Evolutionary conservation across 2,797 vertebrate species (phyloP), one percentile per base, ranked within the genome.

Genomic region (Hozukius guyotensis): DNA sequence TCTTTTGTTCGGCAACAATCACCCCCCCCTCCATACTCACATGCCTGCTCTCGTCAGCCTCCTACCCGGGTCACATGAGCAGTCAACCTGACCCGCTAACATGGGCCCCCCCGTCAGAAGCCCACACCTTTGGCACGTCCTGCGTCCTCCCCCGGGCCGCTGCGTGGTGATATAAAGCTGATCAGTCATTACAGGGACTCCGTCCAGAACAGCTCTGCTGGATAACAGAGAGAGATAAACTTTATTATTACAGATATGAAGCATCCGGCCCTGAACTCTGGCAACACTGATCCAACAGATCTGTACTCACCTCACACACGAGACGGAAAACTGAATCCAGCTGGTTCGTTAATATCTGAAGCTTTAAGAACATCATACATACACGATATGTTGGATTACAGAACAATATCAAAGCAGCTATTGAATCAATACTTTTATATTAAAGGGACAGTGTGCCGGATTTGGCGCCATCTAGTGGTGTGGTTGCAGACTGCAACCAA

Each of bases 1-100:
- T 36, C 92, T 92, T 93, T 94, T 95, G 91, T 94, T 93, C 77
- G 81, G 89, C 80, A 93, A 94, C 93, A 93, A 91, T 93, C 85
- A 82, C 78, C 80, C 82, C 75, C 87, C 88, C 87, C 91, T 88
- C 77, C 86, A 36, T 59, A 36, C 86, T 92, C 93, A 93, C 89
- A 92, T 94, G 93, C 89, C 85, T 92, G 92, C 82, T 92, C 77
- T 85, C 66, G 81, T 91, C 91, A 91, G 87, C 89, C 91, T 92
- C 92, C 94, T 46, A 91, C 93, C 93, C 77, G 34, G 88, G 89
- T 93, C 91, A 94, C 84, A 85, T 89, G 93, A 88, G 66, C 14
- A 38, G 83, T 88, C 84, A 83, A 83, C 82, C 80, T 86, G 88
- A 81, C 81, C 70, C 4, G 62, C 77, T 69, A 4, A 63, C 53